These are phyloP conservation scores for Parambassis ranga DNA, from an alignment of 2,797 vertebrate species.

Conservation along the genomic window DNA sequence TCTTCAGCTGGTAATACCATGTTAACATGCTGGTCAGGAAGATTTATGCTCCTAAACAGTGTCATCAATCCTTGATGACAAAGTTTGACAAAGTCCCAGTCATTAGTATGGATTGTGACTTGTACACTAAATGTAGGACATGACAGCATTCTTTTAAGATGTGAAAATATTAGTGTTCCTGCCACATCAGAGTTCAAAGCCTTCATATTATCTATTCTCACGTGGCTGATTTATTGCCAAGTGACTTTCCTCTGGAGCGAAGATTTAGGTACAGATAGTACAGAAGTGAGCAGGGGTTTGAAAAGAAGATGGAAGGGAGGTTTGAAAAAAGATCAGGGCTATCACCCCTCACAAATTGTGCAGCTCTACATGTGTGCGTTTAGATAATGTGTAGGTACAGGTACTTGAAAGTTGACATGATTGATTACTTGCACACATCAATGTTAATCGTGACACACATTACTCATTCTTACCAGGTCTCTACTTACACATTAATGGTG, in stretches of 20 bases:
- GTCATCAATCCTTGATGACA: conserved; percentile 17
- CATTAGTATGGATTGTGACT: conserved; percentile 21
- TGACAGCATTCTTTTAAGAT: conserved; percentile 30
- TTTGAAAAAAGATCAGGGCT: conserved; percentile 33
- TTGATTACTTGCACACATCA: neutral
- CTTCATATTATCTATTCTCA: conserved; percentile 43
- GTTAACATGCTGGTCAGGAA: conserved; percentile 29
- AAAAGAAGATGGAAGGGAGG: neutral
- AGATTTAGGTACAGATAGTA: conserved; percentile 5
- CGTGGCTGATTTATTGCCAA: conserved; percentile 46
- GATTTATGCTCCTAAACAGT: conserved; percentile 34
- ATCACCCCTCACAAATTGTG: neutral
- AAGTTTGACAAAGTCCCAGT: conserved; percentile 12
- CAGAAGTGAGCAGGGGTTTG: conserved; percentile 1
- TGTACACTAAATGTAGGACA: conserved; percentile 20
- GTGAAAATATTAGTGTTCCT: conserved; percentile 27
- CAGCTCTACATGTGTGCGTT: neutral
- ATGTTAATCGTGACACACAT: neutral
- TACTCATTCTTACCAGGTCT: neutral
- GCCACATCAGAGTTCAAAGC: conserved; percentile 18
- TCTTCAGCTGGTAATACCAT: conserved; percentile 17
- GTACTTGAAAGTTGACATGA: neutral
- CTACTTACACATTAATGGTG: neutral
- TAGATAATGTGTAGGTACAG: neutral
- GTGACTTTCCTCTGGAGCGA: conserved; percentile 32